These are phyloP conservation scores for Bombus ignitus DNA, from an alignment of 1,140 invertebrate genomes.

Conservation along the genomic window DNA sequence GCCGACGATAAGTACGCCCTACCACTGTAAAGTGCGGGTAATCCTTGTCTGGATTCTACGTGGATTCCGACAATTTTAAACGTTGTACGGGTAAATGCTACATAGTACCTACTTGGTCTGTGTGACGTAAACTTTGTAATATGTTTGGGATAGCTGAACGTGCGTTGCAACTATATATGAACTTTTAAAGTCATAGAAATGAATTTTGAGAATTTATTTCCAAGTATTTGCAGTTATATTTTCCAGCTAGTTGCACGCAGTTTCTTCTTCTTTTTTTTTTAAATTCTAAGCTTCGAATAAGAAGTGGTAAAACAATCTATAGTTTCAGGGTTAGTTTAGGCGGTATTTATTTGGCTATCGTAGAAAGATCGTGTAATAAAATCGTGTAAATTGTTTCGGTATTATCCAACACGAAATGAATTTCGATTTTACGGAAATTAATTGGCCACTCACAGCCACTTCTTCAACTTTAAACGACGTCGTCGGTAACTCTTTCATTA, in stretches of 20 bases:
- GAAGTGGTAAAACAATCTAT: too few species aligned
- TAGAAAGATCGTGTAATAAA: background rate
- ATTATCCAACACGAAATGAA: background rate
- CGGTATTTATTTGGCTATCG: too few species aligned
- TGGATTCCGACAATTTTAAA: background rate
- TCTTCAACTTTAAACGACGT: background rate
- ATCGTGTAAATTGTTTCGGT: background rate
- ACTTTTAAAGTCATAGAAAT: background rate
- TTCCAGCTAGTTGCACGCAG: too few species aligned
- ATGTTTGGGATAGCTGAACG: background rate
- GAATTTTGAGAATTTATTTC: background rate
- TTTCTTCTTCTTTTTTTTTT: background rate
- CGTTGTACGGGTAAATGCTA: background rate
- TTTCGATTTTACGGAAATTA: background rate
- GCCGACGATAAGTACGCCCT: background rate
- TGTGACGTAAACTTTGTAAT: background rate
- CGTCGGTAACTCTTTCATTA: constrained; percentile 4
- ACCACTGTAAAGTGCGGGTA: background rate
- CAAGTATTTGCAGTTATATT: background rate
- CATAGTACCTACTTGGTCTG: background rate
- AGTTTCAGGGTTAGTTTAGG: too few species aligned
- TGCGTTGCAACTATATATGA: background rate
- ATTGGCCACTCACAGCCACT: background rate
- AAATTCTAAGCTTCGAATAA: too few species aligned
- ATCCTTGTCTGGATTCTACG: background rate